Conservation (phyloP, 1,140 invertebrate genomes). For the Eulimnadia texana region DNA sequence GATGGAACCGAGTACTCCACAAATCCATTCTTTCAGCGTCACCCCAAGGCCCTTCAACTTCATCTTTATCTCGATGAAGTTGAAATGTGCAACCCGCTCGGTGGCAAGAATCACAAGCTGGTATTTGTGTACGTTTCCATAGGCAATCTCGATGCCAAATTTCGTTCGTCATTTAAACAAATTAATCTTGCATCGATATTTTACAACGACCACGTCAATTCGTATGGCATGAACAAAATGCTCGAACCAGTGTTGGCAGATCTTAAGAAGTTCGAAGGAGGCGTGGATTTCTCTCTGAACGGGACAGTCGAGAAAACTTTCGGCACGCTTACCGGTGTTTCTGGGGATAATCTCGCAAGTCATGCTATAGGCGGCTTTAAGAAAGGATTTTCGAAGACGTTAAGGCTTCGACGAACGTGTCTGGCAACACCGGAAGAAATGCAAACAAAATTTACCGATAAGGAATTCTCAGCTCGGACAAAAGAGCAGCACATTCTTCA, state of each 20-base stretch:
- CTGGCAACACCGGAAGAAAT: constrained; percentile 2
- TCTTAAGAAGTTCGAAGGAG: constrained; percentile 10
- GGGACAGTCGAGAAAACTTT: constrained; percentile 5
- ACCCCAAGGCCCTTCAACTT: constrained; percentile 10
- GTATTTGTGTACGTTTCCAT: constrained; percentile 11
- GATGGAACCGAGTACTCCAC: constrained; percentile 7
- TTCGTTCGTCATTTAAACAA: neutral
- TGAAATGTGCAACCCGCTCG: constrained; percentile 11
- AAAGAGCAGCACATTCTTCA: constrained; percentile 5
- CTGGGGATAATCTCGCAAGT: constrained; percentile 9
- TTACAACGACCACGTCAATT: neutral
- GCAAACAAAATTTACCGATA: constrained; percentile 7
- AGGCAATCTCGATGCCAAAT: constrained; percentile 1
- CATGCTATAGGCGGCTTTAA: constrained; percentile 9
- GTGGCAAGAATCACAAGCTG: constrained; percentile 13
- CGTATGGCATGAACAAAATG: constrained; percentile 12
- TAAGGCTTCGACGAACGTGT: constrained; percentile 2
- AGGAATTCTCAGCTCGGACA: neutral
- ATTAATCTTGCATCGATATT: constrained; percentile 5
- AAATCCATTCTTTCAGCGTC: neutral
- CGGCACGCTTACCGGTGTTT: constrained; percentile 4
- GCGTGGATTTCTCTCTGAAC: constrained; percentile 6
- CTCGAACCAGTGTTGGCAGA: constrained; percentile 9
- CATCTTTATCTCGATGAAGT: constrained; percentile 13
- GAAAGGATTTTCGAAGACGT: constrained; percentile 3